Percentiles rank a stretch among this genome's conserved stretches.
Conservation (phyloP, 2,797 vertebrate genomes). For the Clarias fuscus region DNA sequence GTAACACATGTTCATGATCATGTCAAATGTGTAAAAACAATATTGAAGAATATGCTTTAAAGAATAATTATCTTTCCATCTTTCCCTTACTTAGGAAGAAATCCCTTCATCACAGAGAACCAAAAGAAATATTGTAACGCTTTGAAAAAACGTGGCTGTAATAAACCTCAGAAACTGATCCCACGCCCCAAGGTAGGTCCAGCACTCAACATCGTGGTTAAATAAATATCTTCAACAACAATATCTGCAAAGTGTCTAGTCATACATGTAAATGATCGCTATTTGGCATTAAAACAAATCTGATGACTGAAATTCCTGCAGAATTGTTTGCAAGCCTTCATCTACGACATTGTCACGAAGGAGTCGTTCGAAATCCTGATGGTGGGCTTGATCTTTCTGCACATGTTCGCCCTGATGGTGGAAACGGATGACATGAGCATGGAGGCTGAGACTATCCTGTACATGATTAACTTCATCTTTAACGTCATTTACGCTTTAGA, state of each 20-base stretch:
- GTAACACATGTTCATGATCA: not conserved
- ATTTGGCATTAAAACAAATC: not conserved
- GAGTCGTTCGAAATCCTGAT: slow-evolving; percentile 92
- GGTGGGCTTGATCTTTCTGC: slow-evolving; percentile 94
- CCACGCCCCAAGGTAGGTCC: slow-evolving; percentile 82
- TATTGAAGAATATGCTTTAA: not conserved
- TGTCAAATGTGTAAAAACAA: not conserved
- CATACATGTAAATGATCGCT: no score
- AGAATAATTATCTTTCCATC: slow-evolving; percentile 20
- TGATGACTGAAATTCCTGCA: slow-evolving; percentile 50
- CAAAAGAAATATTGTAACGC: slow-evolving; percentile 98
- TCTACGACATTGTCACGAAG: slow-evolving; percentile 88
- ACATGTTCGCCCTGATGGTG: slow-evolving; percentile 98
- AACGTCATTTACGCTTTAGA: slow-evolving; percentile 88
- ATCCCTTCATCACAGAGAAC: slow-evolving; percentile 96
- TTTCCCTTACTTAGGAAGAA: slow-evolving; percentile 87
- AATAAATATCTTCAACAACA: not conserved
- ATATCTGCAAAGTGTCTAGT: no score
- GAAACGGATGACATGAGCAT: slow-evolving; percentile 90
- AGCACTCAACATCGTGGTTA: not conserved
- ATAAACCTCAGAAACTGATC: slow-evolving; percentile 93
- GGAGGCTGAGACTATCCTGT: slow-evolving; percentile 79
- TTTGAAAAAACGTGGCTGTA: slow-evolving; percentile 96
- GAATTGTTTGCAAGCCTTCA: slow-evolving; percentile 87
- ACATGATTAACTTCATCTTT: slow-evolving; percentile 85